A percentile compares a stretch with the other conserved stretches of the same genome.
These are phyloP conservation scores for Anas georgica DNA, from an alignment of 2,797 vertebrate species.

Conservation along the genomic window DNA sequence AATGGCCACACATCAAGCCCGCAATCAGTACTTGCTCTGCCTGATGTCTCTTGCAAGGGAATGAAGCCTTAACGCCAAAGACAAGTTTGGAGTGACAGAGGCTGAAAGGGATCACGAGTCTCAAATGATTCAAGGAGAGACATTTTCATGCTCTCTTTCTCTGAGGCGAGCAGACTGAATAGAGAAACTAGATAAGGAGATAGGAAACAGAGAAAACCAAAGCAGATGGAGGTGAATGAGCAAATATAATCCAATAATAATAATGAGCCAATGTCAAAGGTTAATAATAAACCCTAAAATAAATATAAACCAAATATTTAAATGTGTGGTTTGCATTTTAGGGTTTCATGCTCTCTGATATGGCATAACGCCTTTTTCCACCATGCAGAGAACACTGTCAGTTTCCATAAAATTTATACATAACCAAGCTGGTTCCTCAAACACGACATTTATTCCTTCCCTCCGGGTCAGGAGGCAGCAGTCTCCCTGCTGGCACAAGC, in stretches of 20 bases:
- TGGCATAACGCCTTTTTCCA: not conserved
- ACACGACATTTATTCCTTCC: not conserved
- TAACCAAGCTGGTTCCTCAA: not conserved
- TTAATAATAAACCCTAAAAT: not conserved
- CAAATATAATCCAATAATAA: not conserved
- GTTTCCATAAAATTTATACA: not conserved
- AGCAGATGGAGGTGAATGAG: not conserved
- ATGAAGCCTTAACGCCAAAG: not conserved
- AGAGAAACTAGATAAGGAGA: not conserved
- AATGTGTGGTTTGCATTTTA: not conserved
- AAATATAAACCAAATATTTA: not conserved
- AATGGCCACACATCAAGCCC: not conserved
- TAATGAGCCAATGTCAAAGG: too few species aligned
- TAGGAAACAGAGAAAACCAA: not conserved
- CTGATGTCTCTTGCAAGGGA: not conserved
- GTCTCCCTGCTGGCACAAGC: not conserved
- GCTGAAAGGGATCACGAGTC: not conserved
- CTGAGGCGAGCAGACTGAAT: not conserved
- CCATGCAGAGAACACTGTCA: accelerated
- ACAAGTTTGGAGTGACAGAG: not conserved
- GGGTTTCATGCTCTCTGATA: not conserved
- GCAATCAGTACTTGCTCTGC: not conserved
- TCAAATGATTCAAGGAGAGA: not conserved
- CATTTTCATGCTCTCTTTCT: not conserved
- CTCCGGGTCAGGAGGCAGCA: not conserved